Conservation (phyloP, 2,797 vertebrate species). For the Sarcoramphus papa region DNA sequence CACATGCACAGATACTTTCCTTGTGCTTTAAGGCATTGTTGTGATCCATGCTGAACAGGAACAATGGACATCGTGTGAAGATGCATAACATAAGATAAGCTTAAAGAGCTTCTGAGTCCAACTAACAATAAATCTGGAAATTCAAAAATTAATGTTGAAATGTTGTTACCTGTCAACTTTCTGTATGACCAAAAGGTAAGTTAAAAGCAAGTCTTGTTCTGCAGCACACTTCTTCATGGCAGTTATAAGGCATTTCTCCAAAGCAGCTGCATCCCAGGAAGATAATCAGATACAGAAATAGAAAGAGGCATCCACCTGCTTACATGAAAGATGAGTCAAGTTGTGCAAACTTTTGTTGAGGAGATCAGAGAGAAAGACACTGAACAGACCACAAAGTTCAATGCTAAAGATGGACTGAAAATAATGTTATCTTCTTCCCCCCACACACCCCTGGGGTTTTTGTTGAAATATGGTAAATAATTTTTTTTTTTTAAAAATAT, state of each 20-base stretch:
- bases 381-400: not conserved
- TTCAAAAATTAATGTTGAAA: not conserved
- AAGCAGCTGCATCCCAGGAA: not conserved
- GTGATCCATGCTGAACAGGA: not conserved
- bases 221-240: not conserved
- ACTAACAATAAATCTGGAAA: not conserved
- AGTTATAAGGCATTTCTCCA: not conserved
- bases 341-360: not conserved
- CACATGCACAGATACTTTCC: not conserved
- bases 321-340: not conserved
- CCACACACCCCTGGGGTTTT: accelerated
- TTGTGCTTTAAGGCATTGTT: not conserved
- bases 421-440: not conserved
- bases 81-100: not conserved
- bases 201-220: not conserved
- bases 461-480: not conserved
- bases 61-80: not conserved
- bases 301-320: not conserved
- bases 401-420: not conserved
- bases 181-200: not conserved
- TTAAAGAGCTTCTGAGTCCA: not conserved
- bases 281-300: not conserved
- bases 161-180: not conserved
- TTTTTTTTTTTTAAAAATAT: not conserved
- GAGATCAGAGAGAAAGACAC: not conserved